Evolutionary conservation across 2,113 vertebrate species (phyloP).

Genomic region (Trachemys scripta): DNA sequence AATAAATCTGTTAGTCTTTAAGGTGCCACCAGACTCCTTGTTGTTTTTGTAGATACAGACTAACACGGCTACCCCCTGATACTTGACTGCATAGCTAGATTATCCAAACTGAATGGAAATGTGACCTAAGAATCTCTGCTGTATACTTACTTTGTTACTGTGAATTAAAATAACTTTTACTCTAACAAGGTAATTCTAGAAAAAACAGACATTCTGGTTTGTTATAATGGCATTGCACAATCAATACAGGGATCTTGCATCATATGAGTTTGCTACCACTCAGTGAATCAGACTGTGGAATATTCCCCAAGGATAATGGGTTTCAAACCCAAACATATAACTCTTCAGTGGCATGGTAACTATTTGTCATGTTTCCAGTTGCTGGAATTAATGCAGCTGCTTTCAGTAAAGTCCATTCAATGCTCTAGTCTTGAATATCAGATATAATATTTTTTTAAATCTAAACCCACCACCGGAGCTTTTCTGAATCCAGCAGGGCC

Average conservation of each 20-base stretch:
- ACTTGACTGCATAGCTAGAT: background rate
- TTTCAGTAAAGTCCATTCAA: slow-evolving; percentile 59
- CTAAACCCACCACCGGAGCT: background rate
- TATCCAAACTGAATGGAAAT: background rate
- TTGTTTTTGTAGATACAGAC: too few species aligned
- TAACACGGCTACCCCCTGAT: too few species aligned
- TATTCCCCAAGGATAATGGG: slow-evolving; percentile 59
- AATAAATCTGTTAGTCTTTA: too few species aligned
- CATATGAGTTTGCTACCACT: slow-evolving; percentile 35
- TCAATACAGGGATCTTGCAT: slow-evolving; percentile 55
- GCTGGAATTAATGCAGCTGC: slow-evolving; percentile 51
- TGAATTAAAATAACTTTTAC: slow-evolving; percentile 50
- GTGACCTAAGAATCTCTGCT: background rate
- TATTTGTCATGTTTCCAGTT: slow-evolving; percentile 64
- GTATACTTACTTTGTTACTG: slow-evolving; percentile 25
- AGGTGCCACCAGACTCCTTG: too few species aligned
- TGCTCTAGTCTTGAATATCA: slow-evolving; percentile 50
- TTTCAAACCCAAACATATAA: slow-evolving; percentile 67
- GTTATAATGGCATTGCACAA: slow-evolving; percentile 55
- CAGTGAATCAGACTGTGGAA: slow-evolving; percentile 48
- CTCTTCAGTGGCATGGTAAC: slow-evolving; percentile 44
- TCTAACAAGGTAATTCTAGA: slow-evolving; percentile 30
- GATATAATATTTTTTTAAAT: slow-evolving; percentile 41
- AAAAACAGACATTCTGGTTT: slow-evolving; percentile 26
- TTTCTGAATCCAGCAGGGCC: background rate